Evolutionary conservation across 2,888 invertebrate species (phyloP).

Genomic region (Ctena decussata): DNA sequence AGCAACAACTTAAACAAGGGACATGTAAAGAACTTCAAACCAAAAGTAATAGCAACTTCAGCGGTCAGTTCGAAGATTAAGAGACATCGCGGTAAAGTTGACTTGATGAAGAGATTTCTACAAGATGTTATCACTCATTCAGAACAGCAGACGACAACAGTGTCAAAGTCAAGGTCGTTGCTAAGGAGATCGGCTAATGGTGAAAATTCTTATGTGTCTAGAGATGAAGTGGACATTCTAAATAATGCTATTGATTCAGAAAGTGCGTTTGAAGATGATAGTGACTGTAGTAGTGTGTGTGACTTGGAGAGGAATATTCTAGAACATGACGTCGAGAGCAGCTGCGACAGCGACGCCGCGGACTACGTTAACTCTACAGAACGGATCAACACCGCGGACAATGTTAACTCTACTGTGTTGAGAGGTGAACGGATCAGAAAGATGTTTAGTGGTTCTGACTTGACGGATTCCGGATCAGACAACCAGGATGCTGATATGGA

Average conservation of each 20-base stretch:
- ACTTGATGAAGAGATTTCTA: background rate
- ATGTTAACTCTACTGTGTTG: slow-evolving; percentile 12
- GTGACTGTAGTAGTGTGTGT: slow-evolving; percentile 36
- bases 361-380: background rate
- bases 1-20: background rate
- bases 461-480: background rate
- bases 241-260: slow-evolving; percentile 7
- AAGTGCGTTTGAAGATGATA: slow-evolving; percentile 36
- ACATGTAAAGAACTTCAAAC: background rate
- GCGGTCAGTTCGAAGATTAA: background rate
- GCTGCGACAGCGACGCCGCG: background rate
- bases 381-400: too few species aligned
- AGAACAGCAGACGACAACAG: background rate
- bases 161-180: background rate
- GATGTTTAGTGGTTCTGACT: slow-evolving; percentile 19
- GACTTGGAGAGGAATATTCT: slow-evolving; percentile 46
- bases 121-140: background rate
- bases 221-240: background rate
- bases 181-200: background rate
- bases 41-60: background rate
- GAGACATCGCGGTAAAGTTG: background rate
- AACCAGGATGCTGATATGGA: slow-evolving; percentile 19
- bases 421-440: slow-evolving; percentile 12
- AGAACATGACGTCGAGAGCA: background rate
- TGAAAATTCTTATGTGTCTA: background rate